phyloP scores from a whole-genome alignment of 2,113 vertebrate species.

The Phalacrocorax pelagicus region DNA sequence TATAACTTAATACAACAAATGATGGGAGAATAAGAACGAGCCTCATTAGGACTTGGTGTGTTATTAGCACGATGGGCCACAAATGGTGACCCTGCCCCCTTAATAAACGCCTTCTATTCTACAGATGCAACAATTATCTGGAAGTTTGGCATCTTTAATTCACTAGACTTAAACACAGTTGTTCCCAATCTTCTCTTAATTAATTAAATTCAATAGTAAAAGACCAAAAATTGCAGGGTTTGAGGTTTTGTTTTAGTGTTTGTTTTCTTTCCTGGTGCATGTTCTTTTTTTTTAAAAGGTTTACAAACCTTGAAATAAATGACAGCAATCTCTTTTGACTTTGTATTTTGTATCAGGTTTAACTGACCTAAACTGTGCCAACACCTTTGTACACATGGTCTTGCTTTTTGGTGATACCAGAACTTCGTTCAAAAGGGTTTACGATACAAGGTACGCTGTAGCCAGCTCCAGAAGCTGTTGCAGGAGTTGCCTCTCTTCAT shows the following conservation, averaged over 20 bases:
- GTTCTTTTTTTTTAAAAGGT: background rate
- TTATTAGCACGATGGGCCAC: conserved; percentile 3
- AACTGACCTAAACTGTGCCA: background rate
- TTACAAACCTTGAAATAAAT: background rate
- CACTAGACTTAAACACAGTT: background rate
- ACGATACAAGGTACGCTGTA: rapidly evolving
- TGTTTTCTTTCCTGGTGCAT: background rate
- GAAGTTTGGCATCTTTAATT: conserved; percentile 31
- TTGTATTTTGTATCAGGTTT: background rate
- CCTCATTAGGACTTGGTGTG: background rate
- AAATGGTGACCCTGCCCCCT: background rate
- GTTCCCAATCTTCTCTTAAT: background rate
- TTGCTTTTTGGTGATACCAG: background rate
- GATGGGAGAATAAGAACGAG: background rate
- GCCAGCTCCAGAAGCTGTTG: background rate
- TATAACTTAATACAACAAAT: background rate
- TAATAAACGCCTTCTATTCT: background rate
- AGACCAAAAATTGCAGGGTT: background rate
- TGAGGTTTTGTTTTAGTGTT: too few species aligned
- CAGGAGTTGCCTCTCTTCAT: background rate
- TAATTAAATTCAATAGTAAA: background rate
- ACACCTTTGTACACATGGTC: background rate
- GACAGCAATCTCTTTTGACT: background rate
- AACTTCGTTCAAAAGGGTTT: background rate
- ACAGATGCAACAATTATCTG: conserved; percentile 22